Evolutionary conservation across 2,113 vertebrate species (phyloP), one percentile per base, ranked within the genome.

Genomic region (Sebastes fasciatus): DNA sequence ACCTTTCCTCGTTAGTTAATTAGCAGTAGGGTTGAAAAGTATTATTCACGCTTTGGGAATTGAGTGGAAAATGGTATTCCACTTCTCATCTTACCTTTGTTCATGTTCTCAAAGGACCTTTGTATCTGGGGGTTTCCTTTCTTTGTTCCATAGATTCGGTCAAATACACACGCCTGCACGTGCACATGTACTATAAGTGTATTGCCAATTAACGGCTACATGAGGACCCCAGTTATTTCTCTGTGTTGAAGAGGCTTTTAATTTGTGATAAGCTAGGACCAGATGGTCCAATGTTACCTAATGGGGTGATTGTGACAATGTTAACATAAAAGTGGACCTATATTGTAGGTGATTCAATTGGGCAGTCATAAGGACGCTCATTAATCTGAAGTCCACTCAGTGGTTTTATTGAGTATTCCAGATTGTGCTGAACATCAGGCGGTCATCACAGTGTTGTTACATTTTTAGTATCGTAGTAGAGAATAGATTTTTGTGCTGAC

Each of bases 31-130:
- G 16, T 63, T 76, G 73, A 72, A 78, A 83, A 16, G 49, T 58
- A 26, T 64, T 74, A 42, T 60, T 69, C 1, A 49, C 11, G 6
- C 83, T 79, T 76, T 61, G 46, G 52, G 83, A 86, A 76, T 81
- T 64, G 26, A 55, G 43, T 69, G 23, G 49, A 3, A 71, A 74
- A 67, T 77, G 0, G 0, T 46, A 51, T 74, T 71, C 14, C 51
- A 21, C 66, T 76, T 34, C 13, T 16, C 8, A 19, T 57, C n/a
- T 49, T 49, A 19, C 16, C 26, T 49, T n/a, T 60, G 52, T 40
- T 77, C 23, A 8, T 74, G 21, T 49, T 70, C 7, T 80, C 74
- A 40, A 23, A 43, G 54, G 16, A 62, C 34, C 42, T 0, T 58
- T 58, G 23, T 51, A 71, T 52, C 66, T 12, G 8, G 5, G 54